Conservation (phyloP, 2,888 invertebrate species). For the Creontiades dilutus region DNA sequence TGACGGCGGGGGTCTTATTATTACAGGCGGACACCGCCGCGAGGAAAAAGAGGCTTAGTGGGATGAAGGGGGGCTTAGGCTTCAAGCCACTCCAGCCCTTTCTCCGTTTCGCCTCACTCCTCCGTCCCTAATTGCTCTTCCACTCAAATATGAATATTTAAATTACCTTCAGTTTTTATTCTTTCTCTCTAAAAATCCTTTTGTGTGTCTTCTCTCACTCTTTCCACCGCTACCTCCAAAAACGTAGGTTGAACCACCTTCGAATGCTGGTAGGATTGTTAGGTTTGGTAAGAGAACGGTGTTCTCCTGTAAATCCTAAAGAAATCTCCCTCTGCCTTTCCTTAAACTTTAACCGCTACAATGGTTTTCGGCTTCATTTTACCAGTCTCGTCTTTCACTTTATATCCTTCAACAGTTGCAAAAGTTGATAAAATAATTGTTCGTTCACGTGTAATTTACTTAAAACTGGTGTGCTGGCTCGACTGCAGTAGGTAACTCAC, state of each 20-base stretch:
- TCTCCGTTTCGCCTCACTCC: neutral
- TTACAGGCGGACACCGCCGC: constrained; percentile 13
- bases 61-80: constrained; percentile 20
- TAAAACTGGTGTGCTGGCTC: too few species aligned
- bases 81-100: neutral
- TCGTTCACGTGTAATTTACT: too few species aligned
- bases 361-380: neutral
- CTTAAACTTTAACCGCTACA: too few species aligned
- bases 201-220: too few species aligned
- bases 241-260: neutral
- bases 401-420: too few species aligned
- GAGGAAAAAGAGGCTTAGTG: neutral
- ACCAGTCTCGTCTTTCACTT: too few species aligned
- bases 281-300: neutral
- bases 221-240: too few species aligned
- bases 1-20: neutral
- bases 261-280: neutral
- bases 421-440: too few species aligned
- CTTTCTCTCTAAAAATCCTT: neutral
- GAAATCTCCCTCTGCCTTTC: too few species aligned
- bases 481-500: too few species aligned
- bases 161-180: constrained; percentile 46
- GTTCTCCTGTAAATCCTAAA: neutral
- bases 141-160: constrained; percentile 65
- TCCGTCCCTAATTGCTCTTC: constrained; percentile 42